Percentiles rank a stretch among this genome's conserved stretches.
Evolutionary conservation across 2,797 vertebrate species (phyloP).

Genomic region (Sarcoramphus papa): DNA sequence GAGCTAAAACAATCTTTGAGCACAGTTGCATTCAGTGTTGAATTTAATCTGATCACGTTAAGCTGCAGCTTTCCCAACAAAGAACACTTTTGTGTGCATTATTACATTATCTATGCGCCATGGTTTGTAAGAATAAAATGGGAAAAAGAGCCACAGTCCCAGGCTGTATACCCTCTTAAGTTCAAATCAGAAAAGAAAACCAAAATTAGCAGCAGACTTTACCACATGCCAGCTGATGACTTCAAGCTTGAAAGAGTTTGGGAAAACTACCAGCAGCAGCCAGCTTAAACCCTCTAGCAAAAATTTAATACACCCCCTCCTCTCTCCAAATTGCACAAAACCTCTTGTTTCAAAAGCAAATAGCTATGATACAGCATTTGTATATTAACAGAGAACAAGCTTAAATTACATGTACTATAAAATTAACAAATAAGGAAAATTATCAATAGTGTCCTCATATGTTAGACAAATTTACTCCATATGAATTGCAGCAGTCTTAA

Average conservation of each 20-base stretch:
- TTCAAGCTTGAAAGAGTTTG: background rate
- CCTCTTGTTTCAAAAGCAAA: background rate
- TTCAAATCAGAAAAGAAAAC: background rate
- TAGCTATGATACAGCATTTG: background rate
- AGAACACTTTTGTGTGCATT: background rate
- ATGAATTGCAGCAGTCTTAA: background rate
- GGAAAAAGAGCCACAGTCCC: background rate
- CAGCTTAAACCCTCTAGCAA: background rate
- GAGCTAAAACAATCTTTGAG: background rate
- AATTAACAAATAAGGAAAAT: background rate
- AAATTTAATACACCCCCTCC: background rate
- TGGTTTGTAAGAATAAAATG: background rate
- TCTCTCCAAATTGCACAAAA: background rate
- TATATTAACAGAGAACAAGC: background rate
- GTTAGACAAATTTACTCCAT: background rate
- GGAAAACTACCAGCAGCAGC: background rate
- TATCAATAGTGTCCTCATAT: background rate
- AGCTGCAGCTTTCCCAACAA: background rate
- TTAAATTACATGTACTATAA: background rate
- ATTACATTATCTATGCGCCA: background rate
- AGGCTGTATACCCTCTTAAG: background rate
- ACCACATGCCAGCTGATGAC: background rate
- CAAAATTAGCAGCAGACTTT: background rate
- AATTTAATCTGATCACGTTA: background rate
- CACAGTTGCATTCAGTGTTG: background rate